Conservation (phyloP, 2,888 invertebrate species). For the Agrotis segetum region DNA sequence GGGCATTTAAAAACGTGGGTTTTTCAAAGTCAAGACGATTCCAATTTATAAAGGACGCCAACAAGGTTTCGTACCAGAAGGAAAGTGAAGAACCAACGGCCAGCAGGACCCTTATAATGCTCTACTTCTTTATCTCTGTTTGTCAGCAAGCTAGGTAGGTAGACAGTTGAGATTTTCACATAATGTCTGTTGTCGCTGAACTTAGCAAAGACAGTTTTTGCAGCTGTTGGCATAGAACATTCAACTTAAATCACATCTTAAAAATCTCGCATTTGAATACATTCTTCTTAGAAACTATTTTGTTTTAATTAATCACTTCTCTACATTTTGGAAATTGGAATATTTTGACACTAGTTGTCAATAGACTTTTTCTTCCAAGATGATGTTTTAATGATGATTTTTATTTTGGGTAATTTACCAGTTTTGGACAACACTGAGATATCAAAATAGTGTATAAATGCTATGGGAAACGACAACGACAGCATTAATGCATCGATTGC, state of each 20-base stretch:
- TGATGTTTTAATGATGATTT: constrained; percentile 24
- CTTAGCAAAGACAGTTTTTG: neutral
- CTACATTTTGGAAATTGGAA: constrained; percentile 29
- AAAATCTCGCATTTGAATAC: neutral
- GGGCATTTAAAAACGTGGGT: too few relatives aligned
- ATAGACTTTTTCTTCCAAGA: constrained; percentile 34
- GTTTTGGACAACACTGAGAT: constrained; percentile 27
- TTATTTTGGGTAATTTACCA: constrained; percentile 29
- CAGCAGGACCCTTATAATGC: too few relatives aligned
- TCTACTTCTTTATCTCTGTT: too few relatives aligned
- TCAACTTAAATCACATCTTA: too few relatives aligned
- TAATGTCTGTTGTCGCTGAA: too few relatives aligned
- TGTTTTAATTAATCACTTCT: constrained; percentile 11
- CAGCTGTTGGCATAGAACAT: neutral
- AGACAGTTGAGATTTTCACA: too few relatives aligned
- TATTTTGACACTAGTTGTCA: constrained; percentile 44
- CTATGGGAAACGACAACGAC: constrained; percentile 79
- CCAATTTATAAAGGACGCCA: too few relatives aligned
- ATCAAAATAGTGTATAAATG: constrained; percentile 48
- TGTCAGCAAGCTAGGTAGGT: too few relatives aligned
- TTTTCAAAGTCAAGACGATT: too few relatives aligned
- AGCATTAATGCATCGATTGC: constrained; percentile 78
- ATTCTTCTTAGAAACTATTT: constrained; percentile 15
- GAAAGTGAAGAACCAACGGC: too few relatives aligned
- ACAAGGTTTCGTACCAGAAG: too few relatives aligned